A percentile compares a stretch with the other conserved stretches of the same genome.
Conservation (phyloP, 2,113 vertebrate genomes). For the Charadrius vociferus region DNA sequence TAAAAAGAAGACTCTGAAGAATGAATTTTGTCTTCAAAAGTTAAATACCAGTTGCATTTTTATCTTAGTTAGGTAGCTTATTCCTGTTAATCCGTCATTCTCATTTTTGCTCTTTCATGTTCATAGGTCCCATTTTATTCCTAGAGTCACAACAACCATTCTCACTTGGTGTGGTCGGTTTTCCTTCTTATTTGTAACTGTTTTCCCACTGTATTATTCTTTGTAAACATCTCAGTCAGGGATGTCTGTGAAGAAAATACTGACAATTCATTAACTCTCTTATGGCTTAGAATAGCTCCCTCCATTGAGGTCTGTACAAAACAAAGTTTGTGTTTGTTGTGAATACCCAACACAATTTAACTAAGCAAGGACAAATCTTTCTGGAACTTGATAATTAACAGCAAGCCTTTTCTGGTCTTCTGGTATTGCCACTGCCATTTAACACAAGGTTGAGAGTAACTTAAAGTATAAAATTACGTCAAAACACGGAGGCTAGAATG, state of each 20-base stretch:
- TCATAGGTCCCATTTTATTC: neutral
- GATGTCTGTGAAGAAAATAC: neutral
- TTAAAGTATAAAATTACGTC: neutral
- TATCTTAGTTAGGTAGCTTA: neutral
- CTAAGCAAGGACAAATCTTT: neutral
- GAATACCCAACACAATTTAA: neutral
- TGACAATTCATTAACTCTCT: neutral
- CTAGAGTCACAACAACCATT: neutral
- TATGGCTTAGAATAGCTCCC: neutral
- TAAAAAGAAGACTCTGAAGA: neutral
- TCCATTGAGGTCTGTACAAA: neutral
- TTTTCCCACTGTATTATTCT: neutral
- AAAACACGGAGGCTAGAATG: neutral
- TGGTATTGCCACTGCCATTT: neutral
- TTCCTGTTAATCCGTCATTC: neutral
- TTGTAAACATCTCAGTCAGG: neutral
- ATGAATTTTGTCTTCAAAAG: neutral
- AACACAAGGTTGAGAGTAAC: neutral
- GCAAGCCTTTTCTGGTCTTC: neutral
- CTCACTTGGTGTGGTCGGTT: neutral
- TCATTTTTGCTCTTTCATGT: neutral
- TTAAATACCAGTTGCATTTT: neutral
- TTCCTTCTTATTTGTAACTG: neutral
- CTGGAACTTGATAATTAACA: neutral
- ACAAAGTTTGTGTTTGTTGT: neutral